Conservation (phyloP, 1,140 invertebrate species). For the Drosophila jambulina region DNA sequence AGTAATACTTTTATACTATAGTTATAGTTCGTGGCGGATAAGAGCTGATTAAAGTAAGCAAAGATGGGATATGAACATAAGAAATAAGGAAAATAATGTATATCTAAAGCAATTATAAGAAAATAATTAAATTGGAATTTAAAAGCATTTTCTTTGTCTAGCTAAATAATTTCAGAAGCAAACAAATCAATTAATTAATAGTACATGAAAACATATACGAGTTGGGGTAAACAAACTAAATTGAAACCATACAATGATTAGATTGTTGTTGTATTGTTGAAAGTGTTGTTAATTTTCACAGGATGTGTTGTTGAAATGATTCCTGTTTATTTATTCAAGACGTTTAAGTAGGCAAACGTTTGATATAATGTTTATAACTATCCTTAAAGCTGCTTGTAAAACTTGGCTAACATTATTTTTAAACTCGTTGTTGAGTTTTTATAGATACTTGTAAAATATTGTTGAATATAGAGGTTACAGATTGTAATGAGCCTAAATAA, state of each 20-base stretch:
- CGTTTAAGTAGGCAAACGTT: neutral
- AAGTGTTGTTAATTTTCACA: neutral
- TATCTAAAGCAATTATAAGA: too few species aligned
- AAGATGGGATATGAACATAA: neutral
- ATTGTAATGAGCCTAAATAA: neutral
- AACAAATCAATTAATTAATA: neutral
- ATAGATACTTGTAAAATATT: neutral
- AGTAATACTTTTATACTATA: conserved; percentile 8
- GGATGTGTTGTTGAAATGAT: neutral
- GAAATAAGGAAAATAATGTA: neutral
- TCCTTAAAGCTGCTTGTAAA: neutral
- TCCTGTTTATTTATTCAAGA: neutral
- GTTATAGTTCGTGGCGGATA: neutral
- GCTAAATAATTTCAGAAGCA: neutral
- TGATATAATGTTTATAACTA: neutral
- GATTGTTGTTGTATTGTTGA: neutral
- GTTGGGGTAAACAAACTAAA: neutral
- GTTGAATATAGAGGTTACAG: neutral
- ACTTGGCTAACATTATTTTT: neutral
- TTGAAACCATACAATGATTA: neutral
- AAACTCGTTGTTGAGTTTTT: neutral
- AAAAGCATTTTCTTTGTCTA: neutral
- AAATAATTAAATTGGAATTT: neutral
- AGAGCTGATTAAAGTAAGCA: conserved; percentile 1
- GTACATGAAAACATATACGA: neutral